Base-by-base conservation (phyloP, 1,140 invertebrate genomes). In the Polypedilum vanderplanki region DNA sequence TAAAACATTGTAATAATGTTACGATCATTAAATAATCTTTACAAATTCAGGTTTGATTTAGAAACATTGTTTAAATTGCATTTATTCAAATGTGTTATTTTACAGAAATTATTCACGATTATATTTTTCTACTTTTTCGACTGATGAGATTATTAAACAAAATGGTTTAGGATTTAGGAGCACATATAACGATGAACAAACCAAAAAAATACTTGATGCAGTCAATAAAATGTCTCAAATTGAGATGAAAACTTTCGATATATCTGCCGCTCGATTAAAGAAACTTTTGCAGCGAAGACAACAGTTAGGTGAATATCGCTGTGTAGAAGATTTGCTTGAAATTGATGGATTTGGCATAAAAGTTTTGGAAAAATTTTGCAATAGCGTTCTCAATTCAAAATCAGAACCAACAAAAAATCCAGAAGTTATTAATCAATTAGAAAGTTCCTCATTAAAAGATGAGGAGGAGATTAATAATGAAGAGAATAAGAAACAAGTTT, bases 281-380 rank as follows among this genome's bases (percentile, higher is more conserved):
- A 82, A 80, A 67, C 74, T 82, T 3, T 17, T 78, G 0, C 76
- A 74, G 17, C 81, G 80, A 80, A 80, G 77, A 41, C 41, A 57
- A 0, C 77, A 78, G 0, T 78, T 81, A 75, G 81, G 81, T 9
- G 77, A 77, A 9, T 9, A 81, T 22, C 73, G 76, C 5, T 76
- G 77, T 8, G 40, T 79, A 0, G 75, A 73, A 3, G 80, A 82
- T 22, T 79, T 82, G 46, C 76, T 82, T 0, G 73, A 77, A 57
- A 76, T 82, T 3, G 81, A 82, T 17, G 81, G 80, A 5, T 81
- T 82, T 70, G 78, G 80, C 0, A n/a, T 80, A 0, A 82, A 80
- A 20, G 77, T 78, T 1, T 77, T 76, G 0, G 78, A 75, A 1
- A 82, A 81, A 74, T 80, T 82, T 67, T 81, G 78, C 46, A 77